Base-by-base conservation (phyloP, 2,888 invertebrate species). In the Ophioninae sp. region DNA sequence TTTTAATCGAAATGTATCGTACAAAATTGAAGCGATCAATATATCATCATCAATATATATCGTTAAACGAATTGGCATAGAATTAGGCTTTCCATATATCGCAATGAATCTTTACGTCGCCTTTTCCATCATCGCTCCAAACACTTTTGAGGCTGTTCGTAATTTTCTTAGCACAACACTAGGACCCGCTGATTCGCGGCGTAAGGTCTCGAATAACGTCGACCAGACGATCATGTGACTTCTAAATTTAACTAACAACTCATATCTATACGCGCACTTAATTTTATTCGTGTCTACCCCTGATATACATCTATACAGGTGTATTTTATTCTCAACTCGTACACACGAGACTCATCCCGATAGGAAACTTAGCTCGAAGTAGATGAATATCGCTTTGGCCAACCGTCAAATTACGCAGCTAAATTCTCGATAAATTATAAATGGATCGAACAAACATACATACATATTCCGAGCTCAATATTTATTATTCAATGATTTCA, bases 141-240 rank as follows among this genome's bases (percentile, higher is more conserved):
- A 13, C 17, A 51, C 8, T n/a, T 37, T 58, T 56, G 8, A 20
- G 69, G n/a, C n/a, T 51, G 51, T 51, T 65, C 39, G 2, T 39
- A 39, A 39, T 74, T 51, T 51, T 37, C 51, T 56, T 51, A 30
- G 30, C 13, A 7, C 51, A 10, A 30, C 30, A 44, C 64, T 56
- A 13, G 37, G 41, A 23, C 22, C 3, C 22, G 41, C 41, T 61
- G 20, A 41, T 74, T 64, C 64, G 59, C 56, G 51, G 17, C 64
- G 74, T 51, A 74, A 51, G 64, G 51, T 74, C 64, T 74, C 74
- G 64, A 74, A 64, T 37, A 51, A 74, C 37, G 71, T 3, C 51
- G 74, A 37, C 74, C 51, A 74, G 64, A 74, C 74, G 74, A 74
- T 74, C 74, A 44, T 51, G 74, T 74, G 74, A 74, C 30, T 74